A percentile compares a stretch with the other conserved stretches of the same genome.
phyloP scores from a whole-genome alignment of 2,113 vertebrate genomes.

The Illadopsis cleaveri region DNA sequence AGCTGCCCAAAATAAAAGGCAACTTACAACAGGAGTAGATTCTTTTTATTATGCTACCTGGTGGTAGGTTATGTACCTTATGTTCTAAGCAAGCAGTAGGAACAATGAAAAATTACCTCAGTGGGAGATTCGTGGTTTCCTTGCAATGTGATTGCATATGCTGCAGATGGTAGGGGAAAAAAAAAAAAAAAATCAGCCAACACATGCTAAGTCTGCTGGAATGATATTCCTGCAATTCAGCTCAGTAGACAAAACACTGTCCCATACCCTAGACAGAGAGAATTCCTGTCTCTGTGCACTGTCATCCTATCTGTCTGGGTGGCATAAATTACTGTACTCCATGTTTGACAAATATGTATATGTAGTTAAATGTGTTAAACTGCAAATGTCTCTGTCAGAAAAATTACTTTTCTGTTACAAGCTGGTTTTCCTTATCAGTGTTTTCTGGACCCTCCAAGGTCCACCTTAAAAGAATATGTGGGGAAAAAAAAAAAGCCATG shows the following conservation, averaged over 20 bases:
- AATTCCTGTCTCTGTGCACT: neutral
- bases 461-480: neutral
- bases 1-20: neutral
- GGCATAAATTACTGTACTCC: neutral
- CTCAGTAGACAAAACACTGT: neutral
- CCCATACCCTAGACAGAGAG: neutral
- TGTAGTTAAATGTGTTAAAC: neutral
- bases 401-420: neutral
- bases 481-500: neutral
- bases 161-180: slow-evolving; percentile 29
- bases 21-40: neutral
- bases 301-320: neutral
- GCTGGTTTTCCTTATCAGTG: neutral
- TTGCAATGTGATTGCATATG: slow-evolving; percentile 3
- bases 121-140: slow-evolving; percentile 18
- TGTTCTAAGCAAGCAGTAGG: neutral
- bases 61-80: neutral
- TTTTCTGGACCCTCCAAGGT: neutral
- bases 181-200: neutral
- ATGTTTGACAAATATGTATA: neutral
- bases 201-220: slow-evolving; percentile 21
- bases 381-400: neutral
- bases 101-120: slow-evolving; percentile 1
- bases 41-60: neutral
- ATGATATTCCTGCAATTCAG: neutral